Conservation (phyloP, 2,888 invertebrate species). For the Drosophila greeni region DNA sequence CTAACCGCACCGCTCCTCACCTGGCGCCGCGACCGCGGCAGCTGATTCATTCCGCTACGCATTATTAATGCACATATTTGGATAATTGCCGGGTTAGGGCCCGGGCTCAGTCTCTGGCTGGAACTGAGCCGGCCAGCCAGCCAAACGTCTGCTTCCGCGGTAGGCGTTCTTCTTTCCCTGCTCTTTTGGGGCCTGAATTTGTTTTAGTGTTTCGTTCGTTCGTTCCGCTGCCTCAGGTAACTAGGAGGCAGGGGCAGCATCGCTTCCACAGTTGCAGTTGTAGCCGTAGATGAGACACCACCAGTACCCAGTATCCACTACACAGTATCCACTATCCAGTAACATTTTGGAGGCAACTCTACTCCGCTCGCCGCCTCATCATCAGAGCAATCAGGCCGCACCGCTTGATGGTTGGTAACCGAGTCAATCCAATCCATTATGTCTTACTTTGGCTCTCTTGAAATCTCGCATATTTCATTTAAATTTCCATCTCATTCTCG, state of each 20-base stretch:
- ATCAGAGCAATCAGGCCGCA: conserved; percentile 8
- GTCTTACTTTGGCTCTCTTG: conserved; percentile 37
- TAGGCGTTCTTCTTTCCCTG: conserved; percentile 60
- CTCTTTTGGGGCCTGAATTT: conserved; percentile 64
- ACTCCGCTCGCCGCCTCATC: neutral
- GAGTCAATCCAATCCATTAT: conserved; percentile 27
- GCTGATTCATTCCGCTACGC: conserved; percentile 73
- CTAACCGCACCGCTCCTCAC: conserved; percentile 9
- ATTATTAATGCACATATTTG: conserved; percentile 75
- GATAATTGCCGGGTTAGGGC: conserved; percentile 75
- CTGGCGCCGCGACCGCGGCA: conserved; percentile 47
- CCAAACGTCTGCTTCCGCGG: conserved; percentile 72
- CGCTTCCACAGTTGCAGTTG: conserved; percentile 5
- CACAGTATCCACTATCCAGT: neutral
- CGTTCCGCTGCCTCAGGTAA: conserved; percentile 31
- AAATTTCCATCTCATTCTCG: conserved; percentile 40
- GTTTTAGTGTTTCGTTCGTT: conserved; percentile 58
- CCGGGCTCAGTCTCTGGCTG: neutral
- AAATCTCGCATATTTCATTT: conserved; percentile 32
- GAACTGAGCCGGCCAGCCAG: conserved; percentile 65
- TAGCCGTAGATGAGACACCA: neutral
- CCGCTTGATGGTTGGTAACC: neutral
- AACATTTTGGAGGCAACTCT: neutral
- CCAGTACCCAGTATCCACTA: neutral
- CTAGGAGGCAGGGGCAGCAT: conserved; percentile 5